phyloP scores from a whole-genome alignment of 2,888 invertebrate genomes.

The Epinotia bilunana region DNA sequence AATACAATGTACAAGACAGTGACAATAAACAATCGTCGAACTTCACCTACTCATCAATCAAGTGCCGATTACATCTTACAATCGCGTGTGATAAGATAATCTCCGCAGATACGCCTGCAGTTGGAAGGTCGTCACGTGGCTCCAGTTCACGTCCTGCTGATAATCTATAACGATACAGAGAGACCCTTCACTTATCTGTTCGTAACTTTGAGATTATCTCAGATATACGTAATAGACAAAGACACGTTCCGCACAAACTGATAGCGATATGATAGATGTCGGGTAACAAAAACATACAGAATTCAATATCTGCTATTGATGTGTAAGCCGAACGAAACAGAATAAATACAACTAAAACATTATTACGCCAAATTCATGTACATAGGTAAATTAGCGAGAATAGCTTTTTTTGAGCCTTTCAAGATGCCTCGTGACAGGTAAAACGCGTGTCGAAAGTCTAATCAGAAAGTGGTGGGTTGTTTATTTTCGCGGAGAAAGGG shows the following conservation, averaged over 20 bases:
- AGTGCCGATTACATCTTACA: not conserved
- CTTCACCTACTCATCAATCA: constrained; percentile 1
- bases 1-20: not conserved
- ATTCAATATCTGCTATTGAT: not conserved
- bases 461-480: too few species aligned
- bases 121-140: not conserved
- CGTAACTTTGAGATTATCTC: not conserved
- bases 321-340: too few species aligned
- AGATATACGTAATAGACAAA: not conserved
- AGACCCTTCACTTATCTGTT: not conserved
- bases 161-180: not conserved
- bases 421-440: not conserved
- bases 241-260: not conserved
- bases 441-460: not conserved
- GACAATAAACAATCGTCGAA: not conserved
- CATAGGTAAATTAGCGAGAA: too few species aligned
- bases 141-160: not conserved
- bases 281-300: not conserved
- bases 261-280: not conserved
- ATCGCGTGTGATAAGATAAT: constrained; percentile 10
- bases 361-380: too few species aligned
- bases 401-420: too few species aligned
- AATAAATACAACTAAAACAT: too few species aligned
- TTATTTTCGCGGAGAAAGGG: too few species aligned
- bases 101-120: not conserved